Conservation (phyloP, 2,797 vertebrate species). For the Eurystomus glaucurus region DNA sequence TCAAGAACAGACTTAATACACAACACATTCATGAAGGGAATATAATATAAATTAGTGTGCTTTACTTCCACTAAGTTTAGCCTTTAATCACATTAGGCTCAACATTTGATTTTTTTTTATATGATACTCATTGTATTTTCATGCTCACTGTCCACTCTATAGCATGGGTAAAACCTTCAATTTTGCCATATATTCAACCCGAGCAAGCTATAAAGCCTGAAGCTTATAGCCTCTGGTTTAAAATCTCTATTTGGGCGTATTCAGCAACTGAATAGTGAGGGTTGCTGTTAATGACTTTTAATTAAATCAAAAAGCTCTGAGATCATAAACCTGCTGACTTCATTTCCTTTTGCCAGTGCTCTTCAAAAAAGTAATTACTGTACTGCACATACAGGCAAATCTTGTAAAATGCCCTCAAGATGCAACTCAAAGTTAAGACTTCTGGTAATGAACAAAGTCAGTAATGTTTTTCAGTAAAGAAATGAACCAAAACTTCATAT, state of each 20-base stretch:
- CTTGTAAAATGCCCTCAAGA: constrained; percentile 54
- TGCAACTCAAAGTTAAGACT: constrained; percentile 46
- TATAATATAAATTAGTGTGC: not conserved
- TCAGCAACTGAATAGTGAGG: constrained; percentile 38
- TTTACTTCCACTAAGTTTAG: constrained; percentile 8
- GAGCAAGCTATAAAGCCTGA: not conserved
- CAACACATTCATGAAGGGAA: not conserved
- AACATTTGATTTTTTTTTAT: constrained; percentile 32
- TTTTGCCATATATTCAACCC: not conserved
- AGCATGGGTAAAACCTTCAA: not conserved
- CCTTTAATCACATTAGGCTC: constrained; percentile 25
- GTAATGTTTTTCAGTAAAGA: constrained; percentile 25
- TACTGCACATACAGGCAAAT: constrained; percentile 55
- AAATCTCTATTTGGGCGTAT: constrained; percentile 3
- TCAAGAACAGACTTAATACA: constrained; percentile 56
- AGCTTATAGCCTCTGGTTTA: not conserved
- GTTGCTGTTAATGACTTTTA: constrained; percentile 67
- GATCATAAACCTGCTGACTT: constrained; percentile 70
- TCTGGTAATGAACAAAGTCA: constrained; percentile 42
- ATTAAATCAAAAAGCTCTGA: constrained; percentile 71
- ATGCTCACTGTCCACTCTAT: not conserved
- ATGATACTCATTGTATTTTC: not conserved
- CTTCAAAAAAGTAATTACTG: constrained; percentile 69
- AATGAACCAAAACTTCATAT: constrained; percentile 7
- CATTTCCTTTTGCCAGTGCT: constrained; percentile 63